Base-by-base conservation (phyloP, 1,140 invertebrate genomes). In the Lutraria rhynchaena region DNA sequence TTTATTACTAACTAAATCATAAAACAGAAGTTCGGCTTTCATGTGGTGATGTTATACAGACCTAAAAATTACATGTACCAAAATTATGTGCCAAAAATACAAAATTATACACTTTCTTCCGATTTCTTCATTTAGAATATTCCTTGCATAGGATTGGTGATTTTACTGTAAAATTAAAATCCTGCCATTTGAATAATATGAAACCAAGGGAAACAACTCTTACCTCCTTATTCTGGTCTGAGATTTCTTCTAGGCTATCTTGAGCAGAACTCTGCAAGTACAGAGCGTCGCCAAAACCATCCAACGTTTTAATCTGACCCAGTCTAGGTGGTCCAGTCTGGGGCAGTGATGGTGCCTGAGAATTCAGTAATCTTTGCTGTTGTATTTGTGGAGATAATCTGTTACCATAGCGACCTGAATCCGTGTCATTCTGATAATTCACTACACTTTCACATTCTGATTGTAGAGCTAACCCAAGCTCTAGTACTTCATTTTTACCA, bases 371-470 rank as follows among this genome's bases (percentile, higher is more conserved):
- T 61, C 58, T 41, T 41, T 74, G 81, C 22, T 24, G 49, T 31
- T 71, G 63, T 33, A 70, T 19, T 53, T 37, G 22, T 22, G 63
- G 35, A 49, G 57, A 55, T 44, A 65, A 15, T 24, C 49, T 46
- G 17, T 53, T 49, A 29, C 55, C 49, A 51, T 37, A 65, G 37
- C 70, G 81, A 77, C 76, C 77, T 71, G 89, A 91, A 85, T 90
- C 90, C 80, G 87, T 89, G 87, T 89, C 90, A 89, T 90, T 91
- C 89, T 88, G 89, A 69, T 85, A 83, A 74, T 65, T 46, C 31
- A 71, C 67, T 51, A 82, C 71, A 84, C 83, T 83, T 73, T 89
- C 88, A 27, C 63, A 86, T 73, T 89, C 88, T n/a, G 89, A 90
- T 51, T 85, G 85, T 67, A 90, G 87, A 49, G 86, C 83, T 55